Conservation (phyloP, 1,140 invertebrate genomes). For the Pseudomyrmex cubaensis region DNA sequence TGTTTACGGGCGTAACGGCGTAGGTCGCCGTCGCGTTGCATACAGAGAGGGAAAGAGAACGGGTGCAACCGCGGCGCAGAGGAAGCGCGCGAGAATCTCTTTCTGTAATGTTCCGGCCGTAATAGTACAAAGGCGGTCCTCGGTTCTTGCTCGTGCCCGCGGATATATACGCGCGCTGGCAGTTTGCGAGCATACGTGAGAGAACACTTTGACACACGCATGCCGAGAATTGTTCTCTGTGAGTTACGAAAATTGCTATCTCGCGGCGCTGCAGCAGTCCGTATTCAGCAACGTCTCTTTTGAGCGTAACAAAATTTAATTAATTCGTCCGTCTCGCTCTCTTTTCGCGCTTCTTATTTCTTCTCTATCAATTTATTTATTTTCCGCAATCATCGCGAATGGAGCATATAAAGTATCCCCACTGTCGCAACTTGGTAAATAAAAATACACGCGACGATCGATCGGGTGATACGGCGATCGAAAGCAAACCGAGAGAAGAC, state of each 20-base stretch:
- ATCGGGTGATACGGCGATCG: no score
- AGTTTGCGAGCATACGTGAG: neutral
- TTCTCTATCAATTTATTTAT: neutral
- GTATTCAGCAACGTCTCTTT: neutral
- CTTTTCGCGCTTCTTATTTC: neutral
- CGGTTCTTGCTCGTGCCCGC: conserved; percentile 33
- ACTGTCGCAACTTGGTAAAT: no score
- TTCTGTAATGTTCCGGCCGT: conserved; percentile 70
- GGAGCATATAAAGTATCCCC: no score
- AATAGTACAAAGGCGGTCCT: conserved; percentile 67
- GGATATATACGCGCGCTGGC: conserved; percentile 40
- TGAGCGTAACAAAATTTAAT: neutral
- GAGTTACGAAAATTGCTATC: conserved; percentile 38
- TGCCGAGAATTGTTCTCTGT: conserved; percentile 14
- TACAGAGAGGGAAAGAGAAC: neutral
- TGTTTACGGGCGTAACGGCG: conserved; percentile 72
- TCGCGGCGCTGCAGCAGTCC: neutral
- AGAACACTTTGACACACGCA: conserved; percentile 28
- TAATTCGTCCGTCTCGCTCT: neutral
- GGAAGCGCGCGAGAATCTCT: conserved; percentile 65
- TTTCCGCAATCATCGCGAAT: no score
- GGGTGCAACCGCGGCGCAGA: conserved; percentile 5
- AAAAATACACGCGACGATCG: no score
- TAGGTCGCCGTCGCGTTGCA: conserved; percentile 50
- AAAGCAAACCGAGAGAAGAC: neutral